A percentile compares a stretch with the other conserved stretches of the same genome.
phyloP scores from a whole-genome alignment of 2,888 invertebrate species.

The Tenthredo amoena region DNA sequence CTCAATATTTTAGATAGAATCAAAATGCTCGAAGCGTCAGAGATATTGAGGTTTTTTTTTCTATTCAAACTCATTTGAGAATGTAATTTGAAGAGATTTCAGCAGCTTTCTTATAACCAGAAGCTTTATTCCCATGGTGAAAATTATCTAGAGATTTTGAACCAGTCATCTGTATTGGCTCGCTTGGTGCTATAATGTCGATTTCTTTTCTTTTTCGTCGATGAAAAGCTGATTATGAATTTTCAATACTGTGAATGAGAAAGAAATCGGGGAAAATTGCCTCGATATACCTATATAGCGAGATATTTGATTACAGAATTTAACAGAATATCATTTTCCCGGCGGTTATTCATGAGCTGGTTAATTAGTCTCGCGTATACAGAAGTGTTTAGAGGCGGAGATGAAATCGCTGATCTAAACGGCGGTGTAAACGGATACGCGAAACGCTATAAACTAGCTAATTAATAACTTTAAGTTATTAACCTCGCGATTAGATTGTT shows the following conservation, averaged over 20 bases:
- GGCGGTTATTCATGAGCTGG: not conserved
- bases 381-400: slow-evolving; percentile 8
- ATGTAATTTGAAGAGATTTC: not conserved
- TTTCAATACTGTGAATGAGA: not conserved
- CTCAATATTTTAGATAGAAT: not conserved
- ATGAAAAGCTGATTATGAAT: not conserved
- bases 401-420: slow-evolving; percentile 32
- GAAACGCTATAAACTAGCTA: slow-evolving; percentile 19
- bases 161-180: not conserved
- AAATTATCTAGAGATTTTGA: not conserved
- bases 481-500: slow-evolving; percentile 14
- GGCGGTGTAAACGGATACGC: slow-evolving; percentile 2
- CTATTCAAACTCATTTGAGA: not conserved
- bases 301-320: not conserved
- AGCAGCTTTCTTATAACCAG: not conserved
- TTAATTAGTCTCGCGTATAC: slow-evolving; percentile 2
- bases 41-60: not conserved
- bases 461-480: slow-evolving; percentile 13
- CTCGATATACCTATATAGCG: not conserved
- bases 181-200: too few relatives aligned
- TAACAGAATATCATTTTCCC: not conserved
- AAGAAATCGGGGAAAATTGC: not conserved
- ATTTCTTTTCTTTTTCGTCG: not conserved
- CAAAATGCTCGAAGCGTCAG: not conserved
- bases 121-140: not conserved